These are phyloP conservation scores for Paedocypris micromegethes DNA, from an alignment of 2,797 vertebrate species.

Conservation along the genomic window DNA sequence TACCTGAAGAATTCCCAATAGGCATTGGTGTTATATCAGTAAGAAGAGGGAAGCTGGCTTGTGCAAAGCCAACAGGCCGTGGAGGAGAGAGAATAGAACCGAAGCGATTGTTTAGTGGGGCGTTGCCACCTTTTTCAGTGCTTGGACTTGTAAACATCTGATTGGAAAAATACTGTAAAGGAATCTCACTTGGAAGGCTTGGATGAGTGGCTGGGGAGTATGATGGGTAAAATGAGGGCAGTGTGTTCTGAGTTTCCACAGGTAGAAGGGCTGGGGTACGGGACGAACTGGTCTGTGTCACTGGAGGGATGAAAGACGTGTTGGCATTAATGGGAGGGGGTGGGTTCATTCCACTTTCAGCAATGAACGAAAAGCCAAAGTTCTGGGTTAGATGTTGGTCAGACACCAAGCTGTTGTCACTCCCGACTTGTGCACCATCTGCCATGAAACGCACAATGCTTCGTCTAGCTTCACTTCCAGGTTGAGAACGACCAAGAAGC, in stretches of 20 bases:
- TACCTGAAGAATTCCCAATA: conserved; percentile 84
- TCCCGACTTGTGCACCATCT: conserved; percentile 80
- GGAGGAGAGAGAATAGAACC: conserved; percentile 96
- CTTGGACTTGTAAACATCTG: conserved; percentile 96
- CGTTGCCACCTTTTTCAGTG: conserved; percentile 82
- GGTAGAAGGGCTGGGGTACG: conserved; percentile 89
- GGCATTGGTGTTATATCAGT: conserved; percentile 97
- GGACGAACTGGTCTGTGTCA: conserved; percentile 83
- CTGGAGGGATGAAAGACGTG: conserved; percentile 90
- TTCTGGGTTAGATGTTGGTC: conserved; percentile 95
- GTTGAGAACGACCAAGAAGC: conserved; percentile 84
- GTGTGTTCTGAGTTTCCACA: conserved; percentile 90
- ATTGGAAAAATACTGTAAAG: conserved; percentile 94
- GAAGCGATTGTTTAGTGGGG: conserved; percentile 90
- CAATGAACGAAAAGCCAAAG: conserved; percentile 94
- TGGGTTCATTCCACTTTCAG: conserved; percentile 91
- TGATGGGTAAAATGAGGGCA: conserved; percentile 94
- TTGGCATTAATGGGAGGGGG: conserved; percentile 89
- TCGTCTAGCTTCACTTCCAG: conserved; percentile 75
- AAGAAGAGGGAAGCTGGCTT: conserved; percentile 93
- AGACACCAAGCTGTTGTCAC: conserved; percentile 77
- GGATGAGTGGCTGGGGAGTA: conserved; percentile 98
- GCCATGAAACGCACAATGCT: conserved; percentile 94
- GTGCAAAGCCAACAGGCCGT: conserved; percentile 91
- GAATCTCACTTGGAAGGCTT: conserved; percentile 90